Conservation (phyloP, 2,888 invertebrate genomes). For the Drosophila kambysellisi region DNA sequence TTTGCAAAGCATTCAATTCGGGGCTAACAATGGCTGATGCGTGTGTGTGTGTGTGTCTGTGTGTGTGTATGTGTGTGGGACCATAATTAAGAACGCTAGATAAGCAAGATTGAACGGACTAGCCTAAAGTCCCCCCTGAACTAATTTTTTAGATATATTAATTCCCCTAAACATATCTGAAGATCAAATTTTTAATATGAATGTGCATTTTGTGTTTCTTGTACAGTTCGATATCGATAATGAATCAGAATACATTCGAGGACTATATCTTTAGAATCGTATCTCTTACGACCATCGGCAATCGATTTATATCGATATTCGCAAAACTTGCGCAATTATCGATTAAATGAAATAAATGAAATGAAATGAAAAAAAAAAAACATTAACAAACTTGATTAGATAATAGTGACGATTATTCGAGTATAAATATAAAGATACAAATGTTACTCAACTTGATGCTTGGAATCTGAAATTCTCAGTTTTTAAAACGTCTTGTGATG, state of each 20-base stretch:
- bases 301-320: not conserved
- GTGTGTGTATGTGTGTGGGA: not conserved
- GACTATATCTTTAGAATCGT: no score
- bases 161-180: not conserved
- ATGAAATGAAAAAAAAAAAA: no score
- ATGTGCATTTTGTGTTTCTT: not conserved
- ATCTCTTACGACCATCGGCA: not conserved
- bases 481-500: not conserved
- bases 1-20: constrained; percentile 1
- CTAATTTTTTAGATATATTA: not conserved
- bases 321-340: not conserved
- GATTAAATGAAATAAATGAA: not conserved
- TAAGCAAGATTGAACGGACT: not conserved
- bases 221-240: not conserved
- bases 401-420: not conserved
- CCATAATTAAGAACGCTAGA: not conserved
- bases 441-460: not conserved
- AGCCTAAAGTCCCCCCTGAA: not conserved
- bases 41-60: not conserved
- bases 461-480: not conserved
- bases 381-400: no score
- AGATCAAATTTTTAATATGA: not conserved
- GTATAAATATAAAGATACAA: not conserved
- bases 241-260: no score
- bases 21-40: not conserved